These are phyloP conservation scores for Microtus richardsoni DNA, from an alignment of 2,113 vertebrate genomes.

Conservation along the genomic window DNA sequence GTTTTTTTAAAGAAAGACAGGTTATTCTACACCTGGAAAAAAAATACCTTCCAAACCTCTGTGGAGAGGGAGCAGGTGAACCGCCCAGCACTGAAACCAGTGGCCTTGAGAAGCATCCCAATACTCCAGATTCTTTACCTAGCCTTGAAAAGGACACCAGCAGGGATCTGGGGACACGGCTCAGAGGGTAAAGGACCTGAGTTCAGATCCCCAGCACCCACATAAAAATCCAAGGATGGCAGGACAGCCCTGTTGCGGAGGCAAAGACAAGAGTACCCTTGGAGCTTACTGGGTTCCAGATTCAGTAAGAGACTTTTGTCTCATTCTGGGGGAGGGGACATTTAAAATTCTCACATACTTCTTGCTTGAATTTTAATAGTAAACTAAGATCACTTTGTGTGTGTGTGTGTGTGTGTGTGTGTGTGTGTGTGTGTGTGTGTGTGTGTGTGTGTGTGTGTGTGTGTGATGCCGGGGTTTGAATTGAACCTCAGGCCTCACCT, in stretches of 20 bases:
- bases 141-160: not conserved
- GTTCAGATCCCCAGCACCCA: not conserved
- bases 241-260: not conserved
- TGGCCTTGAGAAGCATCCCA: not conserved
- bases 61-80: rapidly evolving
- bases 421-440: not conserved
- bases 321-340: not conserved
- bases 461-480: not conserved
- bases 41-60: no score
- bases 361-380: not conserved
- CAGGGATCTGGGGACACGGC: no score
- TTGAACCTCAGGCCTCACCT: not conserved
- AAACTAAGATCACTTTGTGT: not conserved
- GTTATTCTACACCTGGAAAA: not conserved
- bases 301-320: not conserved
- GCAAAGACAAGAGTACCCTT: not conserved
- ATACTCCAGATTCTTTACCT: not conserved
- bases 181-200: not conserved
- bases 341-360: not conserved
- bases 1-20: not conserved
- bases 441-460: not conserved
- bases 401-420: not conserved
- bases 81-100: not conserved
- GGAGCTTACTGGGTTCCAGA: not conserved
- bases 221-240: not conserved